Conservation (phyloP, 2,888 invertebrate genomes). For the Melinaea menophilus region DNA sequence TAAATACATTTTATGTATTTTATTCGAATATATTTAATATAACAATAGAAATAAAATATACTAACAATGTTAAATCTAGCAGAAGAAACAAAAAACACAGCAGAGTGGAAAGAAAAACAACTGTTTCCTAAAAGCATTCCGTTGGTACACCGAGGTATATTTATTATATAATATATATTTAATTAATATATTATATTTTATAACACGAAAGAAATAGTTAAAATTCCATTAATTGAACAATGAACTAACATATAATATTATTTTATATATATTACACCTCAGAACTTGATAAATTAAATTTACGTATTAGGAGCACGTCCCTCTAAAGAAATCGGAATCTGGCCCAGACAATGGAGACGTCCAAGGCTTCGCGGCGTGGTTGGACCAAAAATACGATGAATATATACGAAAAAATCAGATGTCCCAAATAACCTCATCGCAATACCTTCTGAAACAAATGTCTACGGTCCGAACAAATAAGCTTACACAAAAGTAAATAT, state of each 20-base stretch:
- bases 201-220: too few relatives aligned
- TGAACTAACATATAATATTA: too few relatives aligned
- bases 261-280: too few relatives aligned
- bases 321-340: slow-evolving; percentile 20
- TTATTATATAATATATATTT: not conserved
- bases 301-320: slow-evolving; percentile 27
- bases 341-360: slow-evolving; percentile 32
- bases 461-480: slow-evolving; percentile 25
- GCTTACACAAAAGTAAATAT: slow-evolving; percentile 27
- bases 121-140: slow-evolving; percentile 64
- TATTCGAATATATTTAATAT: slow-evolving; percentile 8
- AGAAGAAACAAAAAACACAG: slow-evolving; percentile 30
- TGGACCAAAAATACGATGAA: slow-evolving; percentile 60
- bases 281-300: not conserved
- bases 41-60: slow-evolving; percentile 9
- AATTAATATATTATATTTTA: not conserved
- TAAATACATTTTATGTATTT: slow-evolving; percentile 11
- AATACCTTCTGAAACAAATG: slow-evolving; percentile 32
- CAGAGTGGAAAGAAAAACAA: slow-evolving; percentile 46
- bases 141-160: slow-evolving; percentile 64
- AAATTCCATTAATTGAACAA: too few relatives aligned
- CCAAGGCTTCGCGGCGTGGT: slow-evolving; percentile 57
- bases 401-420: slow-evolving; percentile 42
- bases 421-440: slow-evolving; percentile 17
- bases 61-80: slow-evolving; percentile 25